These are phyloP conservation scores for Astropecten irregularis DNA, from an alignment of 53 echinoderm and acorn worm genomes.

Conservation along the genomic window DNA sequence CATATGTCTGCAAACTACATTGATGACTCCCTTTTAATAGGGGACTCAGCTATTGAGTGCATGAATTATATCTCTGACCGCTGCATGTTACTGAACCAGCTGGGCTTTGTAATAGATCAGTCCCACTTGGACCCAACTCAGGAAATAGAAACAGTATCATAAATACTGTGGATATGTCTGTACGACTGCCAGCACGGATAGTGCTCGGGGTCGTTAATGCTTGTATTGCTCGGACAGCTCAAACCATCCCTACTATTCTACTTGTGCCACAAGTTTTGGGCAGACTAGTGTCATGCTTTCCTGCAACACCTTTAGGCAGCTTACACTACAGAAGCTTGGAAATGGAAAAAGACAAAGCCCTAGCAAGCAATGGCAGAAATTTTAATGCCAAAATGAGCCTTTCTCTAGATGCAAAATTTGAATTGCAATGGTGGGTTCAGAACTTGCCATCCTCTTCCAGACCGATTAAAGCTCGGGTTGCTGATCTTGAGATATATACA, in stretches of 20 bases:
- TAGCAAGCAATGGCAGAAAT: not conserved
- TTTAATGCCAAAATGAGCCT: not conserved
- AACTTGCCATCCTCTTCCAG: not conserved
- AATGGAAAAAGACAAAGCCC: not conserved
- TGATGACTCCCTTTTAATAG: conserved; percentile 13
- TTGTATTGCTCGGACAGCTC: not conserved
- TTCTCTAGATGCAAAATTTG: not conserved
- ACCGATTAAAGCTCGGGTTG: not conserved
- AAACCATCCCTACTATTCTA: not conserved
- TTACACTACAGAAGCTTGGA: not conserved
- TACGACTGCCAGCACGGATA: not conserved
- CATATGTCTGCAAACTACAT: conserved; percentile 1
- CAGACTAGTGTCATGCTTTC: not conserved
- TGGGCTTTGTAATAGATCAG: conserved; percentile 10
- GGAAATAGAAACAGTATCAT: not conserved
- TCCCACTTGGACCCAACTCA: not conserved
- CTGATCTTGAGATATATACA: conserved; percentile 4
- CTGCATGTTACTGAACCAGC: not conserved
- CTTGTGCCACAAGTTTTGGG: not conserved
- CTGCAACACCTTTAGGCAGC: not conserved
- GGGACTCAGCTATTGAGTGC: not conserved
- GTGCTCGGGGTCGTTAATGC: not conserved
- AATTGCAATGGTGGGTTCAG: conserved; percentile 11
- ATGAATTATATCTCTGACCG: not conserved
- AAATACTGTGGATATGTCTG: not conserved